Evolutionary conservation across 2,888 invertebrate genomes (phyloP), one percentile per base, ranked within the genome.

Genomic region (Trichogramma evanescens): DNA sequence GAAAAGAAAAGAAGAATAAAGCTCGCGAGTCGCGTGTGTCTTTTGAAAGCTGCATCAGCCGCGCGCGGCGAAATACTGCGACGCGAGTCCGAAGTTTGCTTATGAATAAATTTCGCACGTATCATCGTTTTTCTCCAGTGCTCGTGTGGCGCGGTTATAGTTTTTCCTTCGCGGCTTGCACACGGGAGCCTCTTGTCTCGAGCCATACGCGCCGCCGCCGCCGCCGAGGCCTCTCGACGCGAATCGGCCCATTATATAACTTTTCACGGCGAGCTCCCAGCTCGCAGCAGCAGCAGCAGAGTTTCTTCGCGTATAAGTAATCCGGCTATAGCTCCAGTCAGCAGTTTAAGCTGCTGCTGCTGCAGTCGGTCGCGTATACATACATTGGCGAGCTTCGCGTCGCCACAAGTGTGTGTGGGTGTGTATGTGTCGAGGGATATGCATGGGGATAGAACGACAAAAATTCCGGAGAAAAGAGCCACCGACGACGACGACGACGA

Each of bases 41-140:
- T 26, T 26, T 26, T 2, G 26, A 26, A 26, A 26, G 26, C 26
- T 26, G 26, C 26, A 26, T 26, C 26, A 26, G 26, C 26, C 26
- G 26, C 3, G 26, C 26, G 9, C 13, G 5, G 6, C 13, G 43
- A 8, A 40, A 39, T 43, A 51, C 41, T 42, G 26, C 4, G 5
- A 3, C 45, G 49, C 13, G 49, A 58, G 43, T 54, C 9, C 53
- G 52, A 70, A 70, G 64, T 70, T 70, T 68, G 67, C 70, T 70
- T 70, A 70, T 70, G 70, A 70, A 70, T 70, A 70, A 68, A 69
- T 69, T 69, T 70, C 65, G 48, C 65, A 59, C 66, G 66, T 65
- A 69, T 70, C 67, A 68, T 68, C 69, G 66, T 61, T 58, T 59
- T 64, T 63, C 49, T 50, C n/a, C 49, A 54, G 46, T 45, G 50